Conservation (phyloP, 1,140 invertebrate genomes). For the Maniola jurtina region DNA sequence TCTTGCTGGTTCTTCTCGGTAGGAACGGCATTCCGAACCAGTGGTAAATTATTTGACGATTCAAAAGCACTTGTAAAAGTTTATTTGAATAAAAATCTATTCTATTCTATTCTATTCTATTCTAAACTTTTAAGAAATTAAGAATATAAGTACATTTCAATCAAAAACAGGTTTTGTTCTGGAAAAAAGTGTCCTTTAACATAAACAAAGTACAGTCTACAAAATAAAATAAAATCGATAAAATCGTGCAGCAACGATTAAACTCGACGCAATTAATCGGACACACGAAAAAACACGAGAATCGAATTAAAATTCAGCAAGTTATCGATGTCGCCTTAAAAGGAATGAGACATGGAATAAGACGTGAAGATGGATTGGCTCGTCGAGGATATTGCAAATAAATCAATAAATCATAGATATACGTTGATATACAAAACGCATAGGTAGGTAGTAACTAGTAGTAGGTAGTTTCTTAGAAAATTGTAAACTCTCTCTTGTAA, state of each 20-base stretch:
- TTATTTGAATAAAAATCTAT: no score
- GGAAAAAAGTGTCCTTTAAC: not conserved
- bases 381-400: conserved; percentile 8
- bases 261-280: conserved; percentile 25
- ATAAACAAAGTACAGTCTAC: not conserved
- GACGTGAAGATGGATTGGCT: conserved; percentile 24
- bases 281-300: conserved; percentile 19
- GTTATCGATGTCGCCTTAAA: conserved; percentile 22
- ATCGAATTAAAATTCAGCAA: conserved; percentile 27
- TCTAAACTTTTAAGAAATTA: no score
- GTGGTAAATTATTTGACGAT: no score
- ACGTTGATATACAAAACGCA: not conserved
- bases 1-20: no score
- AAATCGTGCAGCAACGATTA: conserved; percentile 19
- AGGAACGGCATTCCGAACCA: no score
- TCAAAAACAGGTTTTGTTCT: no score
- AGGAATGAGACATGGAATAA: conserved; percentile 18
- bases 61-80: no score
- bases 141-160: no score
- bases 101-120: no score
- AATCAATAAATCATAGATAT: conserved; percentile 11
- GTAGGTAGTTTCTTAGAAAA: no score
- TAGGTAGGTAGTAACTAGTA: no score
- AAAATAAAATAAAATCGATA: conserved; percentile 19
- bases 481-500: no score